Evolutionary conservation across 2,797 vertebrate species (phyloP).

Genomic region (Takifugu ocellatus): DNA sequence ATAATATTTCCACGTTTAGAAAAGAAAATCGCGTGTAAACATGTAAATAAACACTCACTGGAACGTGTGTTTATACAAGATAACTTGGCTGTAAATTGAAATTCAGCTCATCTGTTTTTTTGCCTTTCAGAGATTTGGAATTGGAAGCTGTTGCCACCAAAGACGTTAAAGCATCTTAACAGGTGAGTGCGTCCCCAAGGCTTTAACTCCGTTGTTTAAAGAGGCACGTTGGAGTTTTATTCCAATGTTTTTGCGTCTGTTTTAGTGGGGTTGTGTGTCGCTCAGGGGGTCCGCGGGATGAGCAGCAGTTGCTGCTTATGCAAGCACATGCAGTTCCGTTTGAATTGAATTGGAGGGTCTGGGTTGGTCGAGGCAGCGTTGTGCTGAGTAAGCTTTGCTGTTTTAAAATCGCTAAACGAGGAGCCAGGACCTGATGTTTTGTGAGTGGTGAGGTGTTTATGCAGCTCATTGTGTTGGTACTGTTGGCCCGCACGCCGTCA

Average conservation of each 20-base stretch:
- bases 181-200: constrained; percentile 76
- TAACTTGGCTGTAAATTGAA: neutral
- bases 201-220: neutral
- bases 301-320: constrained; percentile 72
- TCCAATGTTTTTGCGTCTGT: constrained; percentile 21
- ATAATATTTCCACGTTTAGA: no score
- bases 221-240: constrained; percentile 16
- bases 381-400: constrained; percentile 75
- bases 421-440: constrained; percentile 66
- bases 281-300: constrained; percentile 34
- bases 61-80: neutral
- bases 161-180: constrained; percentile 93
- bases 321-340: constrained; percentile 78
- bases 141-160: constrained; percentile 99
- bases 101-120: constrained; percentile 1
- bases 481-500: constrained; percentile 51
- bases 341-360: constrained; percentile 73
- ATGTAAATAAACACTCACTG: neutral
- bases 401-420: constrained; percentile 75
- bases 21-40: no score
- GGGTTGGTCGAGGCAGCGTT: constrained; percentile 59
- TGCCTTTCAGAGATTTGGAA: constrained; percentile 85
- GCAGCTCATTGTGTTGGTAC: constrained; percentile 68
- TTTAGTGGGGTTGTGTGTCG: constrained; percentile 24
- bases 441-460: constrained; percentile 67